These are phyloP conservation scores for Megastigmus dorsalis DNA, from an alignment of 2,888 invertebrate species.

Conservation along the genomic window DNA sequence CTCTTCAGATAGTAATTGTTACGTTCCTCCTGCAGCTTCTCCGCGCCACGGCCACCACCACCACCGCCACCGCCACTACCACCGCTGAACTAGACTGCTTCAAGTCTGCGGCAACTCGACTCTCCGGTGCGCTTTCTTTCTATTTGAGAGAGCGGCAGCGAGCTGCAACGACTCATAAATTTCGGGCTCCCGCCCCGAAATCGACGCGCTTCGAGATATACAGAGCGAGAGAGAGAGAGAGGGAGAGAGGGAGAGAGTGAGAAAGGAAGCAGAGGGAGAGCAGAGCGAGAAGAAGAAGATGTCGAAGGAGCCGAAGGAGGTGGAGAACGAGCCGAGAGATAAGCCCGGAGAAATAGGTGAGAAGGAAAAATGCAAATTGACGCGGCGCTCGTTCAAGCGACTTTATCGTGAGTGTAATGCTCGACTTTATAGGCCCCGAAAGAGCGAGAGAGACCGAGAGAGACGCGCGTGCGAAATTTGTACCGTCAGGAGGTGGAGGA, in stretches of 20 bases:
- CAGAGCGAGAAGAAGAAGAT: not conserved
- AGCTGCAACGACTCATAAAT: conserved; percentile 58
- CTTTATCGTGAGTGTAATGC: conserved; percentile 54
- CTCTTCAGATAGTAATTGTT: conserved; percentile 74
- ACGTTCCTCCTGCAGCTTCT: conserved; percentile 71
- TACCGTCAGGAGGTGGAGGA: conserved; percentile 27
- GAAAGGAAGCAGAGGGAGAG: conserved; percentile 7
- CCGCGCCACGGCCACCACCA: too few relatives aligned
- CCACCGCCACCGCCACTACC: conserved; percentile 2
- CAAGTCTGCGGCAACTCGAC: not conserved
- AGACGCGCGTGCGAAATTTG: conserved; percentile 50
- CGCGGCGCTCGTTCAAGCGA: conserved; percentile 51
- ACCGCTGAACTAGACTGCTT: not conserved
- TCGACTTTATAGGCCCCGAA: conserved; percentile 51
- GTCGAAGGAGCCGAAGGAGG: not conserved
- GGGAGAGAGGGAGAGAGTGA: not conserved
- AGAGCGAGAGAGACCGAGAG: not conserved
- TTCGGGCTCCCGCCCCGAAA: conserved; percentile 57
- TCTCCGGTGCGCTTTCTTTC: conserved; percentile 49
- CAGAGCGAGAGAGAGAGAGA: conserved; percentile 6
- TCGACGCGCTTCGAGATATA: conserved; percentile 58
- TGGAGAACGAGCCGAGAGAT: conserved; percentile 2
- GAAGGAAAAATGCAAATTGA: conserved; percentile 53
- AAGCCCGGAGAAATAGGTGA: conserved; percentile 47
- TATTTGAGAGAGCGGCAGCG: conserved; percentile 41